Evolutionary conservation across 92 coral and sea anemone species (phyloP).

Genomic region (Palythoa grandis): DNA sequence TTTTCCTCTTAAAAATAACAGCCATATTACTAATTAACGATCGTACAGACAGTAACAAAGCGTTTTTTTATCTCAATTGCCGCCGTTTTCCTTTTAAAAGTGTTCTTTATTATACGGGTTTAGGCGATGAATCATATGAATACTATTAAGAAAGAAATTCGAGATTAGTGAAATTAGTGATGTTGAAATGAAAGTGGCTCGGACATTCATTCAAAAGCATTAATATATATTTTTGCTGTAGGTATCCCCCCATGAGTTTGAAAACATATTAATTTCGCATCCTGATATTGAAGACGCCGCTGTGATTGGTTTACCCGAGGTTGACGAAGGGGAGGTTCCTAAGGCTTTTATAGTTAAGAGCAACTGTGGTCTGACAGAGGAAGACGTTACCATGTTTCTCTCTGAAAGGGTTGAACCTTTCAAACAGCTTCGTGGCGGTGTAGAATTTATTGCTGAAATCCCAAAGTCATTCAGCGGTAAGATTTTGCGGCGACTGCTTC

Average conservation of each 20-base stretch:
- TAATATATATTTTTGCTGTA: not conserved
- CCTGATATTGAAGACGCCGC: conserved; percentile 85
- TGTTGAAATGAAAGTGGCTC: not conserved
- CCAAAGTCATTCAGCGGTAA: conserved; percentile 82
- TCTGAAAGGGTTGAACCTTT: conserved; percentile 65
- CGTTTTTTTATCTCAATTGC: too few relatives aligned
- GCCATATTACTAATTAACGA: too few relatives aligned
- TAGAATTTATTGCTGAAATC: conserved; percentile 75
- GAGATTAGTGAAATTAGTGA: not conserved
- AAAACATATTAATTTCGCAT: conserved; percentile 72
- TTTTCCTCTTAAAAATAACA: too few relatives aligned
- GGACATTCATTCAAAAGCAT: not conserved
- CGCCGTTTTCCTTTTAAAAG: too few relatives aligned
- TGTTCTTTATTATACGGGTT: too few relatives aligned
- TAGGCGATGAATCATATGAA: too few relatives aligned
- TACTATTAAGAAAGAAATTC: not conserved
- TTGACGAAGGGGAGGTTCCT: conserved; percentile 73
- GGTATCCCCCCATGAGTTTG: conserved; percentile 87
- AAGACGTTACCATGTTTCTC: conserved; percentile 64
- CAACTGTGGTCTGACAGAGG: conserved; percentile 61
- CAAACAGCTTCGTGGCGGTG: conserved; percentile 70
- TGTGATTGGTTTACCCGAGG: conserved; percentile 81
- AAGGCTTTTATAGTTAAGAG: conserved; percentile 77
- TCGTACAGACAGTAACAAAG: too few relatives aligned
- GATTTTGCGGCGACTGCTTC: conserved; percentile 71